Base-by-base conservation (phyloP, 1,140 invertebrate species). In the Aphelenchoides fujianensis region DNA sequence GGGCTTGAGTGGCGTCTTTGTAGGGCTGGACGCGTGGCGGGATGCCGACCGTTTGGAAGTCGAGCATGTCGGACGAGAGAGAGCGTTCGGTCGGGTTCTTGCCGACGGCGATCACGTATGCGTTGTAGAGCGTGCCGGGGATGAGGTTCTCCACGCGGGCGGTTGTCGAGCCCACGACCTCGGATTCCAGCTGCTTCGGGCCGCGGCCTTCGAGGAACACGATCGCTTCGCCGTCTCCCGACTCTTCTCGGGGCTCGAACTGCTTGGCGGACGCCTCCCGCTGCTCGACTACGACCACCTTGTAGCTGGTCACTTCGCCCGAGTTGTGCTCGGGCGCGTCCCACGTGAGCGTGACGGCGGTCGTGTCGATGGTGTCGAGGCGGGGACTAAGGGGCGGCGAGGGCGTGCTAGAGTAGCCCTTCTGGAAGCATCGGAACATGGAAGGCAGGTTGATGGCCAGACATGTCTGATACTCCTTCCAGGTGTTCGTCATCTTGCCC, bases 381-480 rank as follows among this genome's bases (percentile, higher is more conserved):
- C 23, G 19, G 1, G 73, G 27, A n/a, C 67, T 30, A 52, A 30
- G 34, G 1, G 74, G 74, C 2, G 74, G 54, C 12, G 68, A 57
- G 19, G 74, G 74, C 19, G 27, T 71, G 27, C 52, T 77, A 9
- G 34, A 41, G 63, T 75, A 78, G 3, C 74, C 74, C 52, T 67
- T 63, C 48, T 67, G 32, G 35, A 78, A 75, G 48, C 74, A 75
- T 12, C 12, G 27, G 30, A 75, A 76, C 74, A 75, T 75, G n/a
- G 19, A 31, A 2, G 19, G 52, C 5, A 75, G 27, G 36, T 75
- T 75, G 0, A 75, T 74, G 16, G 74, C 75, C 9, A 75, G 36
- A 68, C 74, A 75, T 1, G 74, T 66, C 52, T 75, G 74, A 54
- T 78, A 78, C 1, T 74, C 31, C 2, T 31, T 74, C 75, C 74